Evolutionary conservation across 2,797 vertebrate genomes (phyloP), one percentile per base, ranked within the genome.

Genomic region (Poecilia gillii): DNA sequence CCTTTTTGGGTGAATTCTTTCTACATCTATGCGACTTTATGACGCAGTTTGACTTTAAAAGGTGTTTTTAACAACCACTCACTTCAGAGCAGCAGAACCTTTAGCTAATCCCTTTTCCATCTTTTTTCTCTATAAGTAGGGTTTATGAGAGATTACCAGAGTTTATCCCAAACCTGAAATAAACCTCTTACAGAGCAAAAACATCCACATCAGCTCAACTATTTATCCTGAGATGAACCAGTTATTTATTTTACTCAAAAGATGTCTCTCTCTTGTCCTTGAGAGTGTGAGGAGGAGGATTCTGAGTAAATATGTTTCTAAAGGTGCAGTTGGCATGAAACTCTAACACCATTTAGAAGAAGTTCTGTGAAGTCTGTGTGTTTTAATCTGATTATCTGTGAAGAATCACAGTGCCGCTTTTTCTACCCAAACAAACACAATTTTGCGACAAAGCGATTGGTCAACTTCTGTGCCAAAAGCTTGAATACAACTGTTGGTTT

Each of bases 81-180:
- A 6, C 66, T 70, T 4, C 53, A 57, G 25, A 57, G 28, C 51
- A 25, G 31, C 59, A 33, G 36, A 68, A 68, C 9, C 64, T n/a
- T 66, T 31, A 25, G 20, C 64, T 68, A 68, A 68, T 68, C 20
- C 64, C 7, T 25, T 11, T 41, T 13, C 20, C 64, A 41, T 20
- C 36, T 57, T 13, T 41, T 13, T n/a, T n/a, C 33, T 70, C 20
- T n/a, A 14, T 70, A 70, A 70, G 23, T 43, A n/a, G 66, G 39
- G 39, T 70, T 70, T 70, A 70, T 41, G 39, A 70, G 39, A 43
- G 66, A 70, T 70, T 70, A 70, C 39, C 23, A 43, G 39, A 70
- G 39, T 70, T 70, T 43, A 43, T 4, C 39, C 39, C 20, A 55
- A 43, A 70, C 66, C 39, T 41, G 66, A 39, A 70, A 25, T 70